These are phyloP conservation scores for Graptemys geographica DNA, from an alignment of 2,797 vertebrate species.

Conservation along the genomic window DNA sequence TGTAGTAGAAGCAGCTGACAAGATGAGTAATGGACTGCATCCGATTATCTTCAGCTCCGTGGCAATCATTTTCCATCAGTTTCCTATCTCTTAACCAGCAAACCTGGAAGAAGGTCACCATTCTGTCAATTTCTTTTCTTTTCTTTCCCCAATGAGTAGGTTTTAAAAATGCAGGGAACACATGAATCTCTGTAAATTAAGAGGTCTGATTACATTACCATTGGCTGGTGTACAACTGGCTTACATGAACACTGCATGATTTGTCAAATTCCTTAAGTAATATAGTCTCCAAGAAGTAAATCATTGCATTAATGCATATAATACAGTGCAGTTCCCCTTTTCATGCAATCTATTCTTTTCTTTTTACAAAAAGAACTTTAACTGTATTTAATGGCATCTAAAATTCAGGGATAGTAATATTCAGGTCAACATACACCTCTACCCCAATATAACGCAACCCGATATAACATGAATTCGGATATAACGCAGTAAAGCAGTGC, in stretches of 20 bases:
- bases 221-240: constrained; percentile 1
- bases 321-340: constrained; percentile 24
- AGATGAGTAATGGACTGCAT: constrained; percentile 77
- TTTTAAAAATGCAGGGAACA: constrained; percentile 27
- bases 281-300: constrained; percentile 22
- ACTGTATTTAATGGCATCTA: background rate
- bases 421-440: background rate
- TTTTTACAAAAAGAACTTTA: constrained; percentile 3
- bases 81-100: constrained; percentile 61
- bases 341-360: background rate
- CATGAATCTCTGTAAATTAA: background rate
- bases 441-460: too few species aligned
- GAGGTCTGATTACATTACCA: background rate
- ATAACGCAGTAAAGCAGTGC: too few species aligned
- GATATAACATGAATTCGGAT: too few species aligned
- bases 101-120: constrained; percentile 44
- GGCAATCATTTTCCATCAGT: constrained; percentile 70
- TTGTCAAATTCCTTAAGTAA: background rate
- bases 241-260: background rate
- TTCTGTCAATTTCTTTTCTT: background rate
- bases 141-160: background rate
- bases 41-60: constrained; percentile 77
- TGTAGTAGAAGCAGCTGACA: constrained; percentile 74
- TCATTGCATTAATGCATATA: background rate
- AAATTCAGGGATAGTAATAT: background rate